Base-by-base conservation (phyloP, 1,140 invertebrate species). In the Diorhabda carinulata region DNA sequence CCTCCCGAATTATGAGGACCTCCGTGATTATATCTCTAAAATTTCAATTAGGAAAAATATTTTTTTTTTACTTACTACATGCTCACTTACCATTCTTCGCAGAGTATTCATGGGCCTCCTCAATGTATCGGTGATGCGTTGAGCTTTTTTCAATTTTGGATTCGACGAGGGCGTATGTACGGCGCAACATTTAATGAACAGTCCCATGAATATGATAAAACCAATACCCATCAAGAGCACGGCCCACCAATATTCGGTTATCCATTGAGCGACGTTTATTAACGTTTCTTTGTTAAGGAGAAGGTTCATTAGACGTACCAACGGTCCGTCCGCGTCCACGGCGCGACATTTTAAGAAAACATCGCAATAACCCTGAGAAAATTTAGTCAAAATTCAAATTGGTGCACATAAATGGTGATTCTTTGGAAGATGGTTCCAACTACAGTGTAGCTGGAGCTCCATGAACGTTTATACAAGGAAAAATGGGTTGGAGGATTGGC, bases 181-280 rank as follows among this genome's bases (percentile, higher is more conserved):
- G 9, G 98, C 97, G 84, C 97, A 99, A 80, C 97, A 98, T 81
- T 99, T 98, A 75, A 99, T 98, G 82, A 99, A 99, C n/a, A 96
- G 83, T 42, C 94, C 97, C 97, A 99, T 99, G 75, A 96, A 90
- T 69, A 98, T 90, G 5, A 99, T 90, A 76, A 99, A 92, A 47
- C 87, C 91, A 62, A 99, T 91, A 40, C 92, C 90, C 83, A 97
- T 94, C 5, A 99, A 81, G 69, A 98, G 83, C 66, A 98, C 96
- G 5, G 92, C 93, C 93, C 97, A 99, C 98, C 98, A 99, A 77
- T 95, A 91, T 80, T 94, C 94, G 41, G 92, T 95, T 47, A 96
- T 88, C 94, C 94, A 97, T 81, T 94, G 91, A 63, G 92, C 91
- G 66, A 97, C 88, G 4, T 90, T 90, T 52, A 88, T 84, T 44